A percentile compares a stretch with the other conserved stretches of the same genome.
Evolutionary conservation across 1,140 invertebrate genomes (phyloP).

Genomic region (Portunus trituberculatus): DNA sequence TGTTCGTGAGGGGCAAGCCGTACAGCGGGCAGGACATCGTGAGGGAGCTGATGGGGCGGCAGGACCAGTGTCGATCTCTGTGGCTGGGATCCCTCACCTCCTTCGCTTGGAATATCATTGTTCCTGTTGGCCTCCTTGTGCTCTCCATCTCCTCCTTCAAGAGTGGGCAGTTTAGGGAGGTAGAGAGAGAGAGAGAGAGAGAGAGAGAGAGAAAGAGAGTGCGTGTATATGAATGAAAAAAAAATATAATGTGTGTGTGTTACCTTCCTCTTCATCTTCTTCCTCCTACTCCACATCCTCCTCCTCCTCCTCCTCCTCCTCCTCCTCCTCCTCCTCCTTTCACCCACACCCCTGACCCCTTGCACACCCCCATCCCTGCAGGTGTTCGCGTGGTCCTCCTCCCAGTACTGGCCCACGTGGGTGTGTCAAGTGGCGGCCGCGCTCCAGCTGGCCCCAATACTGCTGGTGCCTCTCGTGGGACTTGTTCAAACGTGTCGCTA

Average conservation of each 20-base stretch:
- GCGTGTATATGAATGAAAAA: too few relatives aligned
- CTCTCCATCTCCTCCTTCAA: slow-evolving; percentile 89
- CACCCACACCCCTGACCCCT: background rate
- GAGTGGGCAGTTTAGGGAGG: slow-evolving; percentile 86
- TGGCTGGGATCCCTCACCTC: slow-evolving; percentile 86
- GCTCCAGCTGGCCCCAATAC: slow-evolving; percentile 88
- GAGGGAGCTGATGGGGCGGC: slow-evolving; percentile 79
- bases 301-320: too few relatives aligned
- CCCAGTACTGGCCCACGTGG: slow-evolving; percentile 88
- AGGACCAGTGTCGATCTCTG: slow-evolving; percentile 60
- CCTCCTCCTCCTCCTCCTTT: too few relatives aligned
- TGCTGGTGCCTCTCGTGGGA: slow-evolving; percentile 88
- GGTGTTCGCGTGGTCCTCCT: slow-evolving; percentile 81
- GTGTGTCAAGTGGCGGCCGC: slow-evolving; percentile 88
- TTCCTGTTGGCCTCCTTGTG: slow-evolving; percentile 82
- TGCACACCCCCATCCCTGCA: slow-evolving; percentile 78
- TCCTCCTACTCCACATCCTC: too few relatives aligned
- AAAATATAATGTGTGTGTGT: too few relatives aligned
- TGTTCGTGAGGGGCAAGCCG: slow-evolving; percentile 83
- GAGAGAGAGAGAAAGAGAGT: too few relatives aligned
- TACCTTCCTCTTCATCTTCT: too few relatives aligned
- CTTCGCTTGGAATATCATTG: slow-evolving; percentile 91
- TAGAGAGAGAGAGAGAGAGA: slow-evolving; percentile 82
- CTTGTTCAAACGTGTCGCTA: slow-evolving; percentile 92
- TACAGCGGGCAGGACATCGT: slow-evolving; percentile 92